Evolutionary conservation across 2,888 invertebrate genomes (phyloP).

Genomic region (Cheilosia urbana): DNA sequence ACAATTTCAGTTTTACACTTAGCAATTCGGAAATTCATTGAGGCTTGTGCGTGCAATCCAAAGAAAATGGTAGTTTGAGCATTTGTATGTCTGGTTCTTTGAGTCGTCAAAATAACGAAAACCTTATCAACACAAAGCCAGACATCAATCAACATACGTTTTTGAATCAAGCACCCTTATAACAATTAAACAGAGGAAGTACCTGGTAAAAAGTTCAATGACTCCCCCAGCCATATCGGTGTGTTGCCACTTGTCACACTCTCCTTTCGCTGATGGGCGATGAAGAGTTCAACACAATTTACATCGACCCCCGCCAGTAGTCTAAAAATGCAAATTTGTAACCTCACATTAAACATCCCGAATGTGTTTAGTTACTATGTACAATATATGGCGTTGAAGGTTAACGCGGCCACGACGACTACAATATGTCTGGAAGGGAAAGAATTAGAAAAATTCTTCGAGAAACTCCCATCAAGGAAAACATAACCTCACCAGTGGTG

Average conservation of each 20-base stretch:
- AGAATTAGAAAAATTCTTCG: constrained; percentile 46
- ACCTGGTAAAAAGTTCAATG: constrained; percentile 58
- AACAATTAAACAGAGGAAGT: neutral
- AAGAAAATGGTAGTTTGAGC: no score
- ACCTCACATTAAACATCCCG: constrained; percentile 35
- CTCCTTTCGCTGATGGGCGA: neutral
- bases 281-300: constrained; percentile 25
- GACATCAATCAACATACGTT: no score
- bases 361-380: constrained; percentile 5
- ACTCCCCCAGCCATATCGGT: neutral
- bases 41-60: no score
- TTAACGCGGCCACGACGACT: neutral
- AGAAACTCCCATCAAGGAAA: constrained; percentile 61
- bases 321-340: constrained; percentile 8
- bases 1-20: no score
- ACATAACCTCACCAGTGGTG: constrained; percentile 65
- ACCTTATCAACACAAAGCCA: no score
- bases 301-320: constrained; percentile 4
- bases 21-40: no score
- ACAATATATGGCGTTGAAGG: constrained; percentile 50
- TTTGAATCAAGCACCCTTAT: no score
- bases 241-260: neutral
- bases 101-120: no score
- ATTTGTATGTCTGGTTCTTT: no score
- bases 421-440: constrained; percentile 1